Base-by-base conservation (phyloP, 2,888 invertebrate species). In the Syritta pipiens region DNA sequence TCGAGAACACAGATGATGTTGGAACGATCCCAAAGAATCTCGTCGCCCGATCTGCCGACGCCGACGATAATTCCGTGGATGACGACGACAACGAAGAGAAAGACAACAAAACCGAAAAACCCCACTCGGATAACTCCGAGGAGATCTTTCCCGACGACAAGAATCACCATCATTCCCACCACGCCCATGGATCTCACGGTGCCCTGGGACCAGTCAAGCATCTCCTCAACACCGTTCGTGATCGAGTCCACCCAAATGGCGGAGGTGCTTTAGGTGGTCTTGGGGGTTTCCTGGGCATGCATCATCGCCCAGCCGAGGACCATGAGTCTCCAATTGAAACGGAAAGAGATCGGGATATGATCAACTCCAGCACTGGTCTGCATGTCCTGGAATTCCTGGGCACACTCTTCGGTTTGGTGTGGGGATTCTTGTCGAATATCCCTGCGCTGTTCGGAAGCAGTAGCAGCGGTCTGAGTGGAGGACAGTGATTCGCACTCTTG, bases 391-490 rank as follows among this genome's bases (percentile, higher is more conserved):
- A 87, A 48, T 83, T 87, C 7, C 68, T 88, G 10, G 87, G 87
- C 9, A 83, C 84, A 0, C 81, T 87, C 4, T 86, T 85, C 5
- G 84, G 85, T 2, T 82, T 84, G 17, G 24, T 86, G 1, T 85
- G 84, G 85, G 83, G 84, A n/a, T 84, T 88, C 55, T 51, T 88
- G 12, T 84, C 84, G 19, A 88, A 86, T 81, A 49, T 88, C 6
- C 83, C 86, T n/a, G 84, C 83, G 10, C 35, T 86, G 0, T 88
- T 88, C 83, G 86, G 84, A 10, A 86, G 87, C n/a, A 88, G 87
- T 35, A 85, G 86, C 24, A 84, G 85, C 2, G 84, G 83, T 74
- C 83, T 84, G 2, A 85, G 86, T 65, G 83, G 84, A 5, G 85
- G 72, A 44, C 69, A 69, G 20, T 69, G 32, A 59, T 14, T 14